Percentiles rank a stretch among this genome's conserved stretches.
Evolutionary conservation across 2,797 vertebrate genomes (phyloP).

Genomic region (Notolabrus celidotus): DNA sequence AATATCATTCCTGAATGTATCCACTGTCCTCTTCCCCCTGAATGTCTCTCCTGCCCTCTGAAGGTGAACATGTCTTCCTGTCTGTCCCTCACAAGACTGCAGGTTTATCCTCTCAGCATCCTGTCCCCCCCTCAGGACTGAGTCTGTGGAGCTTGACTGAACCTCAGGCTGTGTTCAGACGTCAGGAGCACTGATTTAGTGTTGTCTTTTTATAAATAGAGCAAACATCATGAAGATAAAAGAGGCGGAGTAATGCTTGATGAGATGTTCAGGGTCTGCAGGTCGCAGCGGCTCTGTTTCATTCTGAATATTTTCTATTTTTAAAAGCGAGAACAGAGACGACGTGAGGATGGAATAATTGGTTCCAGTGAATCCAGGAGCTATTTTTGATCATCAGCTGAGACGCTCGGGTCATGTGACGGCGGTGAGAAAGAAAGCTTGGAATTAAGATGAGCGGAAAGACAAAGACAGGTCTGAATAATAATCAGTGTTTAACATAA

Average conservation of each 20-base stretch:
- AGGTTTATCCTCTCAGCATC: background rate
- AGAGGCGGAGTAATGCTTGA: background rate
- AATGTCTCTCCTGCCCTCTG: background rate
- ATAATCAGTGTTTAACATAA: background rate
- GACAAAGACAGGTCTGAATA: background rate
- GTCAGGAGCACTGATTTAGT: background rate
- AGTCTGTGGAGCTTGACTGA: background rate
- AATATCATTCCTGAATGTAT: no score
- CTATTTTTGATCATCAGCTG: constrained; percentile 4
- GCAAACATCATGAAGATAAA: background rate
- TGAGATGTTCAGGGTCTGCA: background rate
- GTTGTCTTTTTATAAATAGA: background rate
- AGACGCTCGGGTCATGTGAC: constrained; percentile 2
- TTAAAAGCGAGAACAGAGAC: background rate
- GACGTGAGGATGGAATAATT: background rate
- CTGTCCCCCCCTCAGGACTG: background rate
- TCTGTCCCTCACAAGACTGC: background rate
- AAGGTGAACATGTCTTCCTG: background rate
- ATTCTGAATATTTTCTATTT: background rate
- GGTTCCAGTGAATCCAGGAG: constrained; percentile 5
- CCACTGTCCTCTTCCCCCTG: no score
- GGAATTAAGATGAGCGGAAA: background rate
- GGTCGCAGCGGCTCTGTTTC: background rate
- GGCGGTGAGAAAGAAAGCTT: background rate
- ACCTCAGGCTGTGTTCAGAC: background rate